Percentiles rank a stretch among this genome's conserved stretches.
Evolutionary conservation across 2,888 invertebrate genomes (phyloP).

Genomic region (Lobophora halterata): DNA sequence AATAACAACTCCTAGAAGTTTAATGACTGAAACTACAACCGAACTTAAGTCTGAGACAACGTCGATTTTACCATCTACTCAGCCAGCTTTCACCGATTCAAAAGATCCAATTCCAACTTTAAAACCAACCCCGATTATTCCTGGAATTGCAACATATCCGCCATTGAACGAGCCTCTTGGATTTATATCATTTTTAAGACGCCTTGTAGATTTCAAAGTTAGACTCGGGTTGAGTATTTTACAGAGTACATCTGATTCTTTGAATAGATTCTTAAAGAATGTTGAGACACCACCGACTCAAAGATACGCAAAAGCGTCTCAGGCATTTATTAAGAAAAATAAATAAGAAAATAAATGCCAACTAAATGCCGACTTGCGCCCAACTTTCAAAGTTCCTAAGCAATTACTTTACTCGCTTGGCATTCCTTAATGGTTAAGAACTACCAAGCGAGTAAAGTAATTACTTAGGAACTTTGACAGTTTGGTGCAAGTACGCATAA

Average conservation of each 20-base stretch:
- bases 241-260: conserved; percentile 84
- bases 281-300: conserved; percentile 64
- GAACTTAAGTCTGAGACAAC: conserved; percentile 61
- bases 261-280: conserved; percentile 83
- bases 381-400: too few relatives aligned
- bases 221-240: conserved; percentile 84
- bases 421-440: too few relatives aligned
- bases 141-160: conserved; percentile 67
- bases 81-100: conserved; percentile 41
- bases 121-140: conserved; percentile 44
- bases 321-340: conserved; percentile 18
- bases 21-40: conserved; percentile 64
- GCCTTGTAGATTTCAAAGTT: conserved; percentile 85
- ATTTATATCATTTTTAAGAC: conserved; percentile 81
- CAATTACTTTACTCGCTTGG: too few relatives aligned
- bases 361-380: too few relatives aligned
- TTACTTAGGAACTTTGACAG: too few relatives aligned
- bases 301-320: conserved; percentile 54
- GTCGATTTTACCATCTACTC: conserved; percentile 56
- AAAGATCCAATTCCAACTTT: conserved; percentile 36
- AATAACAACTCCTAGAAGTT: conserved; percentile 49
- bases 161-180: conserved; percentile 62
- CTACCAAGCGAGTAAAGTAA: too few relatives aligned
- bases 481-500: too few relatives aligned
- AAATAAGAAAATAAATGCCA: conserved; percentile 2